Evolutionary conservation across 2,797 vertebrate genomes (phyloP).

Genomic region (Alectoris magna): DNA sequence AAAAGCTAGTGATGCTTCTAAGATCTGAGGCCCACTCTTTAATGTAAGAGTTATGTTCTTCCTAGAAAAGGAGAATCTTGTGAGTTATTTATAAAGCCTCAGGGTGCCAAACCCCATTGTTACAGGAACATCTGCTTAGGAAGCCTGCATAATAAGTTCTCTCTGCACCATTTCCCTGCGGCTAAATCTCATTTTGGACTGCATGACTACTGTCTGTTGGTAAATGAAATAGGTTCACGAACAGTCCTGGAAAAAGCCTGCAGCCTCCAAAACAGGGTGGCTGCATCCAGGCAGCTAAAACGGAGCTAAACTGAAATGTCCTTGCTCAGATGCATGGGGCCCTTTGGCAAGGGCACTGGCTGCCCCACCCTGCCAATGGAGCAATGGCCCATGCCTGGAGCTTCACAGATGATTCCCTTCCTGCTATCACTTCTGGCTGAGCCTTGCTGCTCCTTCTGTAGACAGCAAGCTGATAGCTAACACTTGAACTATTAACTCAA

Average conservation of each 20-base stretch:
- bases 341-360: not conserved
- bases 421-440: not conserved
- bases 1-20: not conserved
- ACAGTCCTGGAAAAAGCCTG: not conserved
- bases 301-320: not conserved
- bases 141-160: not conserved
- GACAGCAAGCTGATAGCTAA: not conserved
- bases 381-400: not conserved
- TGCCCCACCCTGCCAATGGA: not conserved
- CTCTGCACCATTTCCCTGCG: not conserved
- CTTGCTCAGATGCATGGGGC: fast-evolving
- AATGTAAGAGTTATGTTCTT: not conserved
- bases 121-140: not conserved
- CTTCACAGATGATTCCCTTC: not conserved
- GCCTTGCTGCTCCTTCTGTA: not conserved
- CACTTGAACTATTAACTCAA: not conserved
- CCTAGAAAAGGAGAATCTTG: not conserved
- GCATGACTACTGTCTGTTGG: not conserved
- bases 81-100: slow-evolving; percentile 13
- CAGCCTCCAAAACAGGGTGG: not conserved
- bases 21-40: slow-evolving; percentile 27
- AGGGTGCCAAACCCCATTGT: not conserved
- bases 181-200: not conserved
- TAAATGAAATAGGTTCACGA: not conserved
- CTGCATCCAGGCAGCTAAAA: not conserved